Percentiles rank a stretch among this genome's conserved stretches.
phyloP scores from a whole-genome alignment of 2,113 vertebrate genomes.

The Sus scrofa region DNA sequence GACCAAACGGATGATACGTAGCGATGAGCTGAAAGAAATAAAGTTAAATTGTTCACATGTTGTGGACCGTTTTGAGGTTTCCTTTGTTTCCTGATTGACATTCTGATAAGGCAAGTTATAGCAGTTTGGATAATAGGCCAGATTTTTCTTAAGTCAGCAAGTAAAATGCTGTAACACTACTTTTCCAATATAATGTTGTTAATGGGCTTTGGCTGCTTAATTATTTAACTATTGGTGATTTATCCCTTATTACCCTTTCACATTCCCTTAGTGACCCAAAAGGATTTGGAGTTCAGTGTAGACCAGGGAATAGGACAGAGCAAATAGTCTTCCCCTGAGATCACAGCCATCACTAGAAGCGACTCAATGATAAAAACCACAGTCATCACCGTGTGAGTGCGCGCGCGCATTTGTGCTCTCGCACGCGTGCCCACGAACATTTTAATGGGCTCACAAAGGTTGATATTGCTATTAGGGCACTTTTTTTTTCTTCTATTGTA shows the following conservation, averaged over 20 bases:
- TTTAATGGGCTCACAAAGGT: not conserved
- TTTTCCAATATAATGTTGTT: not conserved
- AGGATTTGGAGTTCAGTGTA: not conserved
- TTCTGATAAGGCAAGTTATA: not conserved
- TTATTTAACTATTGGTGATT: conserved; percentile 22
- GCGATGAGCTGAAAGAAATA: not conserved
- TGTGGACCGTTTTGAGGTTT: not conserved
- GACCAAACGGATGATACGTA: not conserved
- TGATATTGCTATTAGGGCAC: not conserved
- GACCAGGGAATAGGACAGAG: not conserved
- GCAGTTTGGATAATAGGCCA: conserved; percentile 29
- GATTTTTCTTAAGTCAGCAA: not conserved
- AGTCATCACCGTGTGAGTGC: not conserved
- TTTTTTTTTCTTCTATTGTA: not conserved
- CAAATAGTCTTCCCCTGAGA: not conserved
- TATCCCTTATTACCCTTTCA: not conserved
- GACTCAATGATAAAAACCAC: not conserved
- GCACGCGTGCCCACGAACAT: not conserved
- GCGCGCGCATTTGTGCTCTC: no score
- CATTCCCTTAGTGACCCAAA: not conserved
- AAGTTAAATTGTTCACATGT: conserved; percentile 3
- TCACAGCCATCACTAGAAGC: not conserved
- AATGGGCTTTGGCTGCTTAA: not conserved
- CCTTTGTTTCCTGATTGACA: conserved; percentile 45
- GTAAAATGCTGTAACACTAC: not conserved